Percentiles rank a stretch among this genome's conserved stretches.
phyloP scores from a whole-genome alignment of 1,140 invertebrate species.

The Drosophila bipectinata region DNA sequence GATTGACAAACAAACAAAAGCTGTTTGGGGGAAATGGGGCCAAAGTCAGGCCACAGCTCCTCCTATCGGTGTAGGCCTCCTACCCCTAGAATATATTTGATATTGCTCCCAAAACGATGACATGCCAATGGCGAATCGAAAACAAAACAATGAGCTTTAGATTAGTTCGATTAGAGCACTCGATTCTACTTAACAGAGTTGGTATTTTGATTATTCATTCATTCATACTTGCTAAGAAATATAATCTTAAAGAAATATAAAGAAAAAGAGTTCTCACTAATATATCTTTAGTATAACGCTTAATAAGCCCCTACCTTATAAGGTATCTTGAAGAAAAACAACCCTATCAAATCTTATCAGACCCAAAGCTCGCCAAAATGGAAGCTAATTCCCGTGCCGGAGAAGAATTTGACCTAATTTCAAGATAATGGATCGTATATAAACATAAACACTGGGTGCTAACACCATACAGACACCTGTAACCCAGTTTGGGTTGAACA shows the following conservation, averaged over 20 bases:
- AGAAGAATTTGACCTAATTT: constrained; percentile 68
- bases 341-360: constrained; percentile 64
- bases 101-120: constrained; percentile 20
- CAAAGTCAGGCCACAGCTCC: constrained; percentile 53
- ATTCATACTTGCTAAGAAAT: too few relatives aligned
- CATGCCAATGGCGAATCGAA: constrained; percentile 26
- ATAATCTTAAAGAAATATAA: background rate
- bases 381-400: constrained; percentile 33
- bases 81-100: constrained; percentile 6
- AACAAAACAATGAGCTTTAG: constrained; percentile 8
- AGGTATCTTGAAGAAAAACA: constrained; percentile 24
- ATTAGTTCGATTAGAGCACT: constrained; percentile 5
- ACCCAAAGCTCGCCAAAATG: constrained; percentile 26
- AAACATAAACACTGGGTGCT: constrained; percentile 49
- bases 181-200: too few relatives aligned
- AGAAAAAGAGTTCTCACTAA: background rate
- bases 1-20: constrained; percentile 40
- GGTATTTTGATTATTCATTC: too few relatives aligned
- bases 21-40: constrained; percentile 39
- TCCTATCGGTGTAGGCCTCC: constrained; percentile 18
- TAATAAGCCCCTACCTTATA: background rate
- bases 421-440: constrained; percentile 49
- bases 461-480: constrained; percentile 38
- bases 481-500: constrained; percentile 45
- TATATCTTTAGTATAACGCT: background rate